These are phyloP conservation scores for Sinocyclocheilus grahami DNA, from an alignment of 2,113 vertebrate species.

Conservation along the genomic window DNA sequence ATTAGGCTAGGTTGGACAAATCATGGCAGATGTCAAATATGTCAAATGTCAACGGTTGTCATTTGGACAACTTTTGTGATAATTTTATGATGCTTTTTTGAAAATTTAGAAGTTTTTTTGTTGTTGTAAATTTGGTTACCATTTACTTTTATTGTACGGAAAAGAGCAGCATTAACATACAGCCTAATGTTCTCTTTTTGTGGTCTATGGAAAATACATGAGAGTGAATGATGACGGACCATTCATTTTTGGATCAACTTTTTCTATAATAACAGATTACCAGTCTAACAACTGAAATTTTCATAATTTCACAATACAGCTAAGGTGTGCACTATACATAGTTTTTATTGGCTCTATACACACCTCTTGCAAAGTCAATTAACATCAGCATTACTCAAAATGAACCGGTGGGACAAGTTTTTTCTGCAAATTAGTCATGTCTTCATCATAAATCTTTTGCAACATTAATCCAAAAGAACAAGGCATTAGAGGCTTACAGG, in stretches of 20 bases:
- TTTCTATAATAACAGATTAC: neutral
- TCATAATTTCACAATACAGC: neutral
- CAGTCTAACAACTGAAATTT: neutral
- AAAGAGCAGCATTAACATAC: neutral
- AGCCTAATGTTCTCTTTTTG: neutral
- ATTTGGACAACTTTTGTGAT: no score
- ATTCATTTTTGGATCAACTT: no score
- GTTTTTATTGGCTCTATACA: neutral
- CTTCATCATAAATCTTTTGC: neutral
- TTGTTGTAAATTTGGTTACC: neutral
- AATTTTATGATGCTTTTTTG: no score
- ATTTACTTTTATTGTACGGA: no score
- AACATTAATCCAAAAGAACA: neutral
- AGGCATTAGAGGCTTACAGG: conserved; percentile 75
- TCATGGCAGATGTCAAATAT: neutral
- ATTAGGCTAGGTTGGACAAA: neutral
- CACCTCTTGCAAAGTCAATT: neutral
- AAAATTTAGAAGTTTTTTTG: no score
- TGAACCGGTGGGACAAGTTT: neutral
- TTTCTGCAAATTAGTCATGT: neutral
- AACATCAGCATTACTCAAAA: neutral
- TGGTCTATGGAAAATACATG: neutral
- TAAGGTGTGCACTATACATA: neutral
- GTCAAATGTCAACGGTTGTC: neutral
- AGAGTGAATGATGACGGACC: no score